Percentiles rank a stretch among this genome's conserved stretches.
These are phyloP conservation scores for Eubasilissa regina DNA, from an alignment of 1,140 invertebrate genomes.

Conservation along the genomic window DNA sequence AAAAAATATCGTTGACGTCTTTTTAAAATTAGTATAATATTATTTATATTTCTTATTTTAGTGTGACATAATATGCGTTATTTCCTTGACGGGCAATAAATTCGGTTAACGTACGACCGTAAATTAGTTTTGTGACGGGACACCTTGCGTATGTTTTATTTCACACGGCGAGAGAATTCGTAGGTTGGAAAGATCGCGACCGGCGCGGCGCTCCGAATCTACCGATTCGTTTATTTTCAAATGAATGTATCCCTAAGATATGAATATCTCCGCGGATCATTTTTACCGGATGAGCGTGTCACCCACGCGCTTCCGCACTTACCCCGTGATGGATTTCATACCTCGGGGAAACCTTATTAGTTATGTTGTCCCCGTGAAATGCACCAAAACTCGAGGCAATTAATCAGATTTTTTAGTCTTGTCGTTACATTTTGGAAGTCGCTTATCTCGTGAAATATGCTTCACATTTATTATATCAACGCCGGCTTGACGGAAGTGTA, in stretches of 20 bases:
- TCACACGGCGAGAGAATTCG: slow-evolving; percentile 18
- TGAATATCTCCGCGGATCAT: slow-evolving; percentile 36
- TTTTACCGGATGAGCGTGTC: slow-evolving; percentile 49
- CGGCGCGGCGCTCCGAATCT: slow-evolving; percentile 14
- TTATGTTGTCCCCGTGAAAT: slow-evolving; percentile 59
- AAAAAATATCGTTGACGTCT: too few species aligned
- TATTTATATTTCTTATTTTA: too few species aligned
- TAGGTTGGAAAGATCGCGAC: neutral
- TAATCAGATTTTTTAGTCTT: slow-evolving; percentile 59
- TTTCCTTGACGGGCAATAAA: slow-evolving; percentile 32
- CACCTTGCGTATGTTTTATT: slow-evolving; percentile 24
- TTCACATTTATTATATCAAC: slow-evolving; percentile 56
- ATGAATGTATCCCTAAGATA: slow-evolving; percentile 35
- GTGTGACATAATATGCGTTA: neutral
- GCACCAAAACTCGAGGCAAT: slow-evolving; percentile 58
- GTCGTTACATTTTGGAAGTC: slow-evolving; percentile 46
- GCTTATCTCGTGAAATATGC: slow-evolving; percentile 60
- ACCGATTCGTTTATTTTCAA: slow-evolving; percentile 45
- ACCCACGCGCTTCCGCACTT: slow-evolving; percentile 36
- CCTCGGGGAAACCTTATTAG: slow-evolving; percentile 56
- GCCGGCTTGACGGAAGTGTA: slow-evolving; percentile 39
- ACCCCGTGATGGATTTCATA: slow-evolving; percentile 55
- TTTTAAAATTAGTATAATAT: too few species aligned
- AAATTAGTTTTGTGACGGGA: slow-evolving; percentile 40
- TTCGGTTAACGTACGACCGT: slow-evolving; percentile 25